Evolutionary conservation across 1,140 invertebrate genomes (phyloP), one percentile per base, ranked within the genome.

Genomic region (Drosophila ogumai): DNA sequence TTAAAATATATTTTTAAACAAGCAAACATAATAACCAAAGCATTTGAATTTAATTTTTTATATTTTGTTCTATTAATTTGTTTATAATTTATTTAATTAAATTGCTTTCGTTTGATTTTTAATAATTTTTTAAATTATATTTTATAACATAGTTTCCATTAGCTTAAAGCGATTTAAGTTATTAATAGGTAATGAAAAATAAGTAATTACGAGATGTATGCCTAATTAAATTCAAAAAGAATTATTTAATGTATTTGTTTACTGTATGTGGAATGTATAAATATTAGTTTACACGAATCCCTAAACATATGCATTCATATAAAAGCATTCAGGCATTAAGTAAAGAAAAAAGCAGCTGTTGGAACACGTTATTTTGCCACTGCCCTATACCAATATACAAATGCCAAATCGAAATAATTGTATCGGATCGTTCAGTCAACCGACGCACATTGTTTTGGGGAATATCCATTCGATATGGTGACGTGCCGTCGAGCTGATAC

Each of bases 351-450:
- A 1, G 10, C 32, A 36, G 50, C 32, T 36, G 7, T 25, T 25
- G 19, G n/a, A 6, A 19, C 6, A 36, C 22, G 7, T 22, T 9
- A 22, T 22, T 54, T 15, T 7, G 4, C 17, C 10, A 4, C 28
- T 32, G 28, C 2, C n/a, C 41, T 10, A 43, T 7, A 22, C 10
- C 13, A 7, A 7, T 32, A 19, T 17, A 31, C 9, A 28, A 10
- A 31, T 50, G 3, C 4, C 9, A 55, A 38, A 38, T 25, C 4
- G 19, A 55, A 38, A 55, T 22, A 54, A 36, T 54, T 36, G 32
- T 10, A 22, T 25, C 52, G 10, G 52, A 36, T 55, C 8, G 52
- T 55, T 55, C 50, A 34, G 50, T 34, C 52, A 54, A 54, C 34
- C 17, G 22, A 38, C 22, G 10, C 15, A 17, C 34, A 22, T 43